Evolutionary conservation across 2,113 vertebrate genomes (phyloP).

Genomic region (Pangasianodon hypophthalmus): DNA sequence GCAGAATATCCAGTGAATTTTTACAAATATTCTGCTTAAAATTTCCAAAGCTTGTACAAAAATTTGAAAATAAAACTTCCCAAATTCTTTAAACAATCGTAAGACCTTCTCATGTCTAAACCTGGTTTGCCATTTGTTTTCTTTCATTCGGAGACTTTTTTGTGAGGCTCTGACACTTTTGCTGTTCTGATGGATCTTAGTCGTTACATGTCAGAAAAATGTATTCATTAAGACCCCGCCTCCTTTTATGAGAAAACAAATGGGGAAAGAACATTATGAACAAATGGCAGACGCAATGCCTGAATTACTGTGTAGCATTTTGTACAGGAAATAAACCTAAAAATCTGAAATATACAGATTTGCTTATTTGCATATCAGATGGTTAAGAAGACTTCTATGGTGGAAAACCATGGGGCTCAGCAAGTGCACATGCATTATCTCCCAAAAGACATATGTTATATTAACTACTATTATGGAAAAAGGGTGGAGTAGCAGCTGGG

Average conservation of each 20-base stretch:
- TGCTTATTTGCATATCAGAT: neutral
- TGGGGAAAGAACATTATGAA: neutral
- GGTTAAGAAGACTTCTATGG: neutral
- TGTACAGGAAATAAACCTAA: neutral
- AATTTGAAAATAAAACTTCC: neutral
- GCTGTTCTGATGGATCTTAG: neutral
- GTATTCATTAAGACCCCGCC: neutral
- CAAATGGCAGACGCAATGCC: neutral
- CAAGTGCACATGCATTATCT: neutral
- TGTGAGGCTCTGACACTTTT: neutral
- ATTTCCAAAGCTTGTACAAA: neutral
- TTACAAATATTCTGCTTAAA: neutral
- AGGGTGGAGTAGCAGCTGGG: neutral
- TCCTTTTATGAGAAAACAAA: neutral
- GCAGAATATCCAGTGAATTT: neutral
- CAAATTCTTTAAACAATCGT: neutral
- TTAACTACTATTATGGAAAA: neutral
- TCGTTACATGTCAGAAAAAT: too few species aligned
- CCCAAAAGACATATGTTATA: too few species aligned
- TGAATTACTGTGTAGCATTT: neutral
- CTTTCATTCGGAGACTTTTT: neutral
- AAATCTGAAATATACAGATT: neutral
- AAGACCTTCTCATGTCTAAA: neutral
- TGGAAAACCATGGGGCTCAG: neutral
- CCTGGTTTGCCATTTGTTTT: neutral